These are phyloP conservation scores for Tupaia chinensis DNA, from an alignment of 2,113 vertebrate genomes.

Conservation along the genomic window DNA sequence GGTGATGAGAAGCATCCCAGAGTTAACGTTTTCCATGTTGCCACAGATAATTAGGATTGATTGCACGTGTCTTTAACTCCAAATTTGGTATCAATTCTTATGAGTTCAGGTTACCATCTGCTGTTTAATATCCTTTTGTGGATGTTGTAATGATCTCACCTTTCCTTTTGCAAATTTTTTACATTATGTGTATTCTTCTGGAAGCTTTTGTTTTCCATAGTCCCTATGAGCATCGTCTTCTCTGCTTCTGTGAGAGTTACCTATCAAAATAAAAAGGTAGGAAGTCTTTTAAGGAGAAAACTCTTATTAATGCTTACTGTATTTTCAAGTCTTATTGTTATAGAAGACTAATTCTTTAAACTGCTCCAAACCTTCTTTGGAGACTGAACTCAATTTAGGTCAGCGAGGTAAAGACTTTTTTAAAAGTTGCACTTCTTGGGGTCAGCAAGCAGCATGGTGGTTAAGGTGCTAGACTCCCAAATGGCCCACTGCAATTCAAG, in stretches of 20 bases:
- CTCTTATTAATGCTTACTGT: neutral
- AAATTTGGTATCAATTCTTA: slow-evolving; percentile 9
- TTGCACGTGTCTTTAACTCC: slow-evolving; percentile 28
- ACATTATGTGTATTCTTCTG: neutral
- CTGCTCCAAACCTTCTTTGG: neutral
- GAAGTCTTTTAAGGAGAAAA: neutral
- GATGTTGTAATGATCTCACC: neutral
- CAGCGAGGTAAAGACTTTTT: neutral
- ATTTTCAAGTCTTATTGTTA: neutral
- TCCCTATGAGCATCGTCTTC: neutral
- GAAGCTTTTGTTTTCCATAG: neutral
- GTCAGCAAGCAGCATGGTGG: too few relatives aligned
- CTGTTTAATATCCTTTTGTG: neutral
- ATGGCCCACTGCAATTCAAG: too few relatives aligned
- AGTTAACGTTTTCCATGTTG: slow-evolving; percentile 46
- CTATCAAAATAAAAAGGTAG: neutral
- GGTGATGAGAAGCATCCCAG: slow-evolving; percentile 33
- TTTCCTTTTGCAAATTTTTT: slow-evolving; percentile 13
- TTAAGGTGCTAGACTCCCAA: too few relatives aligned
- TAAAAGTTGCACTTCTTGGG: neutral
- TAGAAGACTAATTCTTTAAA: neutral
- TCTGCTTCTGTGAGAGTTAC: slow-evolving; percentile 2
- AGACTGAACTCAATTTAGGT: neutral
- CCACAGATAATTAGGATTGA: neutral
- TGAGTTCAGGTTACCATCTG: neutral